Percentiles rank a stretch among this genome's conserved stretches.
Evolutionary conservation across 2,113 vertebrate genomes (phyloP).

Genomic region (Lutjanus erythropterus): DNA sequence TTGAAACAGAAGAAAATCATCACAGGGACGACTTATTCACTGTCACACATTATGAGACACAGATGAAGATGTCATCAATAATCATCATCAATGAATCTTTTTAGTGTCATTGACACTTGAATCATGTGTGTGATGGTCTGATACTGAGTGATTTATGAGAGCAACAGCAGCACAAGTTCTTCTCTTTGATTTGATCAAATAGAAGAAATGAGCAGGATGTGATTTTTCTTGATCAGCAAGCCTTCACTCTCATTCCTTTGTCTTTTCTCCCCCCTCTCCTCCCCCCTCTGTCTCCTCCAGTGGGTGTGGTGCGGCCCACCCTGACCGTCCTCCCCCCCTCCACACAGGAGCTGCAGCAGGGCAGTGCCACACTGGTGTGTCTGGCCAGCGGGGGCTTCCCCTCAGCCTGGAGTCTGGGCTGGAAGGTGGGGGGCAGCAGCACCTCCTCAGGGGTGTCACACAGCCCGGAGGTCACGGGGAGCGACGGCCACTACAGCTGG

Average conservation of each 20-base stretch:
- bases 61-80: not conserved
- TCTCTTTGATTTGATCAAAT: not conserved
- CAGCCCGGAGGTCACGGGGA: conserved; percentile 40
- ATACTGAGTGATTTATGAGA: conserved; percentile 10
- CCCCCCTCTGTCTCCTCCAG: conserved; percentile 29
- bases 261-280: not conserved
- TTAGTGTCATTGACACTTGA: not conserved
- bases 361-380: conserved; percentile 72
- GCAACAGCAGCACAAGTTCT: not conserved
- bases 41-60: not conserved
- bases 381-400: conserved; percentile 70
- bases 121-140: not conserved
- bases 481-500: conserved; percentile 57
- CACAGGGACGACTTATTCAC: not conserved
- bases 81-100: not conserved
- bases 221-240: not conserved
- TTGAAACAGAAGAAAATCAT: conserved; percentile 20
- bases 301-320: conserved; percentile 55
- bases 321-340: conserved; percentile 74
- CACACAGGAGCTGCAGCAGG: conserved; percentile 53
- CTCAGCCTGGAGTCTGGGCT: conserved; percentile 63
- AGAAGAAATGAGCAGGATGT: not conserved
- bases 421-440: conserved; percentile 60
- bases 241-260: not conserved
- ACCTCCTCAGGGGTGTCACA: conserved; percentile 30